These are phyloP conservation scores for Drosophila melanica DNA, from an alignment of 1,140 invertebrate genomes.

Conservation along the genomic window DNA sequence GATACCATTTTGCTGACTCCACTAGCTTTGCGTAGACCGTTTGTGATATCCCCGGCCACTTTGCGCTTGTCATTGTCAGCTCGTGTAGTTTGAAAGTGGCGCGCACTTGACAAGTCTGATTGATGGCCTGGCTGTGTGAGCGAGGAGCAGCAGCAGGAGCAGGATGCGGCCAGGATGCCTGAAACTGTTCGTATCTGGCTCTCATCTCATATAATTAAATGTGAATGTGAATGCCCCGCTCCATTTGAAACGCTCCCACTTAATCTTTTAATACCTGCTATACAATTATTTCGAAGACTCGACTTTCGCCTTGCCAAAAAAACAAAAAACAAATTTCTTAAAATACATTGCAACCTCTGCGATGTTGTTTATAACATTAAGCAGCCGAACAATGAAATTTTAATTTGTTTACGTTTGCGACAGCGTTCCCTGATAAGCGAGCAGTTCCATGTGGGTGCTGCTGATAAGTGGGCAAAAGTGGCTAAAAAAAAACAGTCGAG, in stretches of 20 bases:
- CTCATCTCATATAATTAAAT: conserved; percentile 72
- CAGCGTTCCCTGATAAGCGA: conserved; percentile 40
- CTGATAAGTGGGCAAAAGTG: conserved; percentile 29
- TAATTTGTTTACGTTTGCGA: conserved; percentile 66
- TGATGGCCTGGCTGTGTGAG: conserved; percentile 54
- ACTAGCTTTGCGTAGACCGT: conserved; percentile 30
- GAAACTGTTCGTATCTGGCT: conserved; percentile 8
- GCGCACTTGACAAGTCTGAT: conserved; percentile 74
- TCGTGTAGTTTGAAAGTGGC: conserved; percentile 73
- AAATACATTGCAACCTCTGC: conserved; percentile 12
- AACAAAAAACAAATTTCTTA: conserved; percentile 5
- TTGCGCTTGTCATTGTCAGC: conserved; percentile 75
- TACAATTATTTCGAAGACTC: conserved; percentile 9
- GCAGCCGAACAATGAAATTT: conserved; percentile 41
- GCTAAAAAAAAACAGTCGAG: conserved; percentile 1
- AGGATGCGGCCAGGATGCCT: conserved; percentile 13
- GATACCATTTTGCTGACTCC: conserved; percentile 15
- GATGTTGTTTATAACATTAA: conserved; percentile 34
- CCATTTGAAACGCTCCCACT: conserved; percentile 47
- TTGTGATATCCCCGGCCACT: conserved; percentile 54
- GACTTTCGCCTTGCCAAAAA: conserved; percentile 1
- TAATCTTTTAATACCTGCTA: conserved; percentile 40
- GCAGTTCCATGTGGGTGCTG: conserved; percentile 58
- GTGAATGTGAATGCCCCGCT: conserved; percentile 62
- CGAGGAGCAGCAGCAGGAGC: conserved; percentile 13